Conservation (phyloP, 2,888 invertebrate genomes). For the Nineta flava region DNA sequence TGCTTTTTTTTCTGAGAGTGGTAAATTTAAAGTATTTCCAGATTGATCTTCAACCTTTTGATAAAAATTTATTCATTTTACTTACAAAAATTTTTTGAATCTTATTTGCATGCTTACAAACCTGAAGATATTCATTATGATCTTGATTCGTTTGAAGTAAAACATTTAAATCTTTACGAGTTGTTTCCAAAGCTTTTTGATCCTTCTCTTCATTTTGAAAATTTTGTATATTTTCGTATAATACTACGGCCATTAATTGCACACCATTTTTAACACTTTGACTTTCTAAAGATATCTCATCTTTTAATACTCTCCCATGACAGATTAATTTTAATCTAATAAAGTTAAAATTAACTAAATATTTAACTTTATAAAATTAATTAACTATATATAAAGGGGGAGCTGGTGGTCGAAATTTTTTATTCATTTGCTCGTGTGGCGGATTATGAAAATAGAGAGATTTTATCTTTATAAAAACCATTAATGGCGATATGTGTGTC, state of each 20-base stretch:
- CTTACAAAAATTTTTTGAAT: neutral
- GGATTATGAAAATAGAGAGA: too few relatives aligned
- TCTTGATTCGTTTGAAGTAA: constrained; percentile 30
- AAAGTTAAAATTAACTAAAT: constrained; percentile 11
- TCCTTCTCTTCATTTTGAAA: constrained; percentile 22
- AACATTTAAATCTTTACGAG: constrained; percentile 26
- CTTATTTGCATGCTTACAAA: constrained; percentile 15
- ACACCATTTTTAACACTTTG: constrained; percentile 54
- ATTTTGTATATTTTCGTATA: constrained; percentile 22
- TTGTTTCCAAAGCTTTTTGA: constrained; percentile 22
- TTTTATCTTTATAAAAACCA: too few relatives aligned
- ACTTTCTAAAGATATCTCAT: constrained; percentile 29
- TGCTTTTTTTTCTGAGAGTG: constrained; percentile 48
- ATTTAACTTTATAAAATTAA: too few relatives aligned
- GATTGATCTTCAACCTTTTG: constrained; percentile 60
- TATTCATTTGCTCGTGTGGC: too few relatives aligned
- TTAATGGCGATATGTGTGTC: too few relatives aligned
- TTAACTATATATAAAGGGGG: too few relatives aligned
- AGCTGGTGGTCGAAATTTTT: too few relatives aligned
- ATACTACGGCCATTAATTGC: constrained; percentile 42
- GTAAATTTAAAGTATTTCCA: constrained; percentile 55
- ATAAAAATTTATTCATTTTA: constrained; percentile 11
- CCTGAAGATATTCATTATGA: constrained; percentile 39
- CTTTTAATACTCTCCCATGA: constrained; percentile 45
- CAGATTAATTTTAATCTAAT: constrained; percentile 50